phyloP scores from a whole-genome alignment of 2,113 vertebrate species.

The Lipophrys pholis region DNA sequence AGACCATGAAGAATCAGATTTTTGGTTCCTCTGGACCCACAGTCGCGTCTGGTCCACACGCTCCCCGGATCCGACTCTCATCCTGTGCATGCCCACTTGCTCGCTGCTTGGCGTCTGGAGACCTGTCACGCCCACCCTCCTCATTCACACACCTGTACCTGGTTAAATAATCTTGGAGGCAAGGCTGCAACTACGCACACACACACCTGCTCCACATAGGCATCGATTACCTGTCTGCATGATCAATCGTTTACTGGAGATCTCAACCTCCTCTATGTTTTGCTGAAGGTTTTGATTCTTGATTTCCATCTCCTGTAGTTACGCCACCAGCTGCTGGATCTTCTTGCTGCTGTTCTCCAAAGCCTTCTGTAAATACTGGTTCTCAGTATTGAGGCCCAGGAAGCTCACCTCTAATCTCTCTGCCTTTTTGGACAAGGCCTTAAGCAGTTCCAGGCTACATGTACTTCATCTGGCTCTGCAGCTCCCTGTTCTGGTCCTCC shows the following conservation, averaged over 20 bases:
- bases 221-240: too few species aligned
- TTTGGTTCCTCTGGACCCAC: too few species aligned
- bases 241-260: constrained; percentile 95
- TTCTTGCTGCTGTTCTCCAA: constrained; percentile 97
- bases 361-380: constrained; percentile 96
- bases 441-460: constrained; percentile 93
- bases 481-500: constrained; percentile 93
- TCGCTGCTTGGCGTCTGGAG: too few species aligned
- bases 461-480: constrained; percentile 92
- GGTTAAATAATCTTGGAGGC: too few species aligned
- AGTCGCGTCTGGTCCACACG: too few species aligned
- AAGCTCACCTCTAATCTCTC: constrained; percentile 95
- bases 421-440: constrained; percentile 93
- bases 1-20: too few species aligned
- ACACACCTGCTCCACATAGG: too few species aligned
- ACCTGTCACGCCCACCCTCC: too few species aligned
- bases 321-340: constrained; percentile 93
- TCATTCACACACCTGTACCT: too few species aligned
- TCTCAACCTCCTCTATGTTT: constrained; percentile 95
- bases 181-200: too few species aligned
- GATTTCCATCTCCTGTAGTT: constrained; percentile 92
- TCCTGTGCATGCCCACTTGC: too few species aligned
- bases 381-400: constrained; percentile 96
- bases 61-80: too few species aligned
- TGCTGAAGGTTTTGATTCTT: constrained; percentile 95